These are phyloP conservation scores for Perizoma affinitatum DNA, from an alignment of 2,888 invertebrate genomes.

Conservation along the genomic window DNA sequence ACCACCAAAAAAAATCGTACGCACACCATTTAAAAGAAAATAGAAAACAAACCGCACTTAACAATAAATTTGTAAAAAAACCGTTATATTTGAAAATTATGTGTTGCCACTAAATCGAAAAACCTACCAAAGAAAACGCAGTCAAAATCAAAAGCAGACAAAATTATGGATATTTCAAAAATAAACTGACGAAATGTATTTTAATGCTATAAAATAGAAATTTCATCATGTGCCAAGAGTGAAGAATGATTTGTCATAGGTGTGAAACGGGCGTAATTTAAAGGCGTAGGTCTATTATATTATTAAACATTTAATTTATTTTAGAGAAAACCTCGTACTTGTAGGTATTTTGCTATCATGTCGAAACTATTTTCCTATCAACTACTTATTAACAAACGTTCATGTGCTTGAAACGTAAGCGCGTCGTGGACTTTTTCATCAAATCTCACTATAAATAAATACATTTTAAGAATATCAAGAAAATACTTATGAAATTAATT, in stretches of 20 bases:
- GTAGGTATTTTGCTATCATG: constrained; percentile 41
- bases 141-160: constrained; percentile 56
- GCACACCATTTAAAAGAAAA: constrained; percentile 48
- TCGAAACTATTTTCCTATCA: constrained; percentile 55
- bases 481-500: constrained; percentile 60
- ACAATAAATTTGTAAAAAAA: constrained; percentile 45
- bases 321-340: constrained; percentile 55
- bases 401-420: constrained; percentile 38
- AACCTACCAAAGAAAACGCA: constrained; percentile 51
- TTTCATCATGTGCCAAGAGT: constrained; percentile 51
- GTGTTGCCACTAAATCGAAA: constrained; percentile 49
- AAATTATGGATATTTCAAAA: constrained; percentile 48
- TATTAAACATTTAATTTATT: constrained; percentile 43
- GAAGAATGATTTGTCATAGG: constrained; percentile 48
- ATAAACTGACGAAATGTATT: constrained; percentile 43
- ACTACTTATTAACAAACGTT: constrained; percentile 50
- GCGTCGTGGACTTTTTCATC: constrained; percentile 36
- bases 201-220: constrained; percentile 37
- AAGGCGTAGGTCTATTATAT: constrained; percentile 59
- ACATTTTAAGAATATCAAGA: constrained; percentile 59
- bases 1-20: constrained; percentile 59
- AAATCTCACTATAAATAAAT: constrained; percentile 48
- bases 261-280: constrained; percentile 52
- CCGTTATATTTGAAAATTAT: constrained; percentile 42
- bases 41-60: constrained; percentile 31